Percentiles rank a stretch among this genome's conserved stretches.
Evolutionary conservation across 2,113 vertebrate genomes (phyloP).

Genomic region (Trogon surrucura): DNA sequence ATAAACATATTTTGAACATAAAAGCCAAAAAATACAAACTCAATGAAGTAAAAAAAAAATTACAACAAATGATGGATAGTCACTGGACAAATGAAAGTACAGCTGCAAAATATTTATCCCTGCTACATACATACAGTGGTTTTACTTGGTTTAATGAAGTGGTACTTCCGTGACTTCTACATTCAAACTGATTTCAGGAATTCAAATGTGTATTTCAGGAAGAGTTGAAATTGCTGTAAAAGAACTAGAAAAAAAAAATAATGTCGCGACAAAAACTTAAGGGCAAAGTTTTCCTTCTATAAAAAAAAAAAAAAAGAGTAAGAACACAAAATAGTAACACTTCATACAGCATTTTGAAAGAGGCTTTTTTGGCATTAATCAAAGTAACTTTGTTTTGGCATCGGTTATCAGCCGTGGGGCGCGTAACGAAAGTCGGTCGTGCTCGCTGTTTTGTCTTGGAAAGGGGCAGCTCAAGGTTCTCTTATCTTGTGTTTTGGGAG

Average conservation of each 20-base stretch:
- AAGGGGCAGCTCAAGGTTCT: not conserved
- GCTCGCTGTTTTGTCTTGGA: not conserved
- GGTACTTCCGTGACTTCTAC: conserved; percentile 51
- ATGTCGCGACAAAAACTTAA: not conserved
- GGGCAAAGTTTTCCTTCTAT: not conserved
- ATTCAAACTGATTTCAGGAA: conserved; percentile 47
- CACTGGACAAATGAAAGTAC: conserved; percentile 28
- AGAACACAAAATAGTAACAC: not conserved
- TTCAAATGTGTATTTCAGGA: not conserved
- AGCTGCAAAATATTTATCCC: conserved; percentile 45
- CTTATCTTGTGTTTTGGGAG: not conserved
- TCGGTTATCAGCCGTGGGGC: fast-evolving
- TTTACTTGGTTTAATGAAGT: conserved; percentile 37
- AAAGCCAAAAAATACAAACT: conserved; percentile 71
- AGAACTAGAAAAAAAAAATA: not conserved
- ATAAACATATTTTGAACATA: conserved; percentile 73
- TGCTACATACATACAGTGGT: conserved; percentile 63
- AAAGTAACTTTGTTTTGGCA: conserved; percentile 8
- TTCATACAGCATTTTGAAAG: conserved; percentile 11
- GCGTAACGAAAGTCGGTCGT: not conserved
- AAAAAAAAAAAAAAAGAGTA: not conserved
- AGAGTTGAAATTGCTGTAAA: conserved; percentile 17
- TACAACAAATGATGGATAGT: conserved; percentile 37
- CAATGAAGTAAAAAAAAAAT: conserved; percentile 50
- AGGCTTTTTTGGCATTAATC: not conserved